Conservation (phyloP, 2,797 vertebrate genomes). For the Galago senegalensis region DNA sequence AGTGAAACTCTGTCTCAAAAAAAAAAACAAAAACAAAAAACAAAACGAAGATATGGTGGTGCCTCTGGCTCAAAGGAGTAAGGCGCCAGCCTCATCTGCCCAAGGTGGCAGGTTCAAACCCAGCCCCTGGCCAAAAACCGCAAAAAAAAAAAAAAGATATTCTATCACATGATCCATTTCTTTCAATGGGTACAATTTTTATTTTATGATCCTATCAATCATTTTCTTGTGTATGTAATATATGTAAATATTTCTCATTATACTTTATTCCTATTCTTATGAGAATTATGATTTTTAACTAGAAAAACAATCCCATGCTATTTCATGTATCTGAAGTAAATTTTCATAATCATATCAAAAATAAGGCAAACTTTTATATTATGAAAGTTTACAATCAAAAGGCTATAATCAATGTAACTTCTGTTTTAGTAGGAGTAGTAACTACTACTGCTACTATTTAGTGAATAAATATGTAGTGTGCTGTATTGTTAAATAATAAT, state of each 20-base stretch:
- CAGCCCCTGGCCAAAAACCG: no score
- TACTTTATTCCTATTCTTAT: constrained; percentile 26
- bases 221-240: background rate
- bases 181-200: background rate
- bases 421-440: constrained; percentile 39
- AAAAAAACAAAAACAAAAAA: no score
- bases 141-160: background rate
- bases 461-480: background rate
- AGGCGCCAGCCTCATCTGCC: no score
- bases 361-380: background rate
- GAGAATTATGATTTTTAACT: constrained; percentile 44
- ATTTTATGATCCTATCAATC: constrained; percentile 38
- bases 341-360: constrained; percentile 32
- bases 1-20: no score
- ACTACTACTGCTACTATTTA: background rate
- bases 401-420: background rate
- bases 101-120: no score
- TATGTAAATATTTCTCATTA: constrained; percentile 37
- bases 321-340: constrained; percentile 44
- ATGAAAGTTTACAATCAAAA: no score
- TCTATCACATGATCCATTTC: constrained; percentile 39
- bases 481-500: constrained; percentile 8
- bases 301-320: background rate
- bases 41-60: no score
- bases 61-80: no score